Percentiles rank a stretch among this genome's conserved stretches.
phyloP scores from a whole-genome alignment of 2,797 vertebrate species.

The Epinephelus awoara region DNA sequence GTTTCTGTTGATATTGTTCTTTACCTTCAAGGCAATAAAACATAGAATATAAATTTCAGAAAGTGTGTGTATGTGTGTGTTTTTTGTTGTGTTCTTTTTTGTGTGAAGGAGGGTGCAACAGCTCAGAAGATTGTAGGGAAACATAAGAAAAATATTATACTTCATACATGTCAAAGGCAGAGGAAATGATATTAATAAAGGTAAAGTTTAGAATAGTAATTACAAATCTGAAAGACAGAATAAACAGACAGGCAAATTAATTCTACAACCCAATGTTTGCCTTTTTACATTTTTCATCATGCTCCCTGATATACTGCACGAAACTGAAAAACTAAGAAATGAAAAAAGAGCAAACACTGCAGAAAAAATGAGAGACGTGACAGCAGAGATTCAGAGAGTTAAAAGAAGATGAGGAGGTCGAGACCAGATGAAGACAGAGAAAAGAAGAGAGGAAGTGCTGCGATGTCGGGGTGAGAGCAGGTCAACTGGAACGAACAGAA shows the following conservation, averaged over 20 bases:
- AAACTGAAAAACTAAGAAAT: neutral
- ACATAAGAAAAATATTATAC: neutral
- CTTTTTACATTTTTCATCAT: neutral
- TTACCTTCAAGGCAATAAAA: constrained; percentile 40
- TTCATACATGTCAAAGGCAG: neutral
- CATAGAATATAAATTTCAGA: constrained; percentile 9
- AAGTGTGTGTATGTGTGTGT: constrained; percentile 1
- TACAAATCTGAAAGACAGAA: neutral
- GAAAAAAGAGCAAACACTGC: neutral
- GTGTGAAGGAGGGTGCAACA: neutral
- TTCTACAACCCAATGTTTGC: neutral
- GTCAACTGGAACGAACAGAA: constrained; percentile 49
- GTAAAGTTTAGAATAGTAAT: neutral
- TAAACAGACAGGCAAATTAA: neutral
- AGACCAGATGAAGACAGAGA: constrained; percentile 15
- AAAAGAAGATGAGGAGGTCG: neutral
- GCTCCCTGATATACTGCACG: too few relatives aligned
- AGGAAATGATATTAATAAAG: neutral
- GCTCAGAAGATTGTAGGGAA: constrained; percentile 1
- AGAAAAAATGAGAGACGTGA: neutral
- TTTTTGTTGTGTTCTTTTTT: too few relatives aligned
- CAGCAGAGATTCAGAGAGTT: neutral
- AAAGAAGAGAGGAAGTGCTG: neutral
- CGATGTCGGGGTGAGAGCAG: constrained; percentile 29
- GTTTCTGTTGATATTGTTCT: constrained; percentile 35